Evolutionary conservation across 2,797 vertebrate genomes (phyloP).

Genomic region (Hippocampus kuda): DNA sequence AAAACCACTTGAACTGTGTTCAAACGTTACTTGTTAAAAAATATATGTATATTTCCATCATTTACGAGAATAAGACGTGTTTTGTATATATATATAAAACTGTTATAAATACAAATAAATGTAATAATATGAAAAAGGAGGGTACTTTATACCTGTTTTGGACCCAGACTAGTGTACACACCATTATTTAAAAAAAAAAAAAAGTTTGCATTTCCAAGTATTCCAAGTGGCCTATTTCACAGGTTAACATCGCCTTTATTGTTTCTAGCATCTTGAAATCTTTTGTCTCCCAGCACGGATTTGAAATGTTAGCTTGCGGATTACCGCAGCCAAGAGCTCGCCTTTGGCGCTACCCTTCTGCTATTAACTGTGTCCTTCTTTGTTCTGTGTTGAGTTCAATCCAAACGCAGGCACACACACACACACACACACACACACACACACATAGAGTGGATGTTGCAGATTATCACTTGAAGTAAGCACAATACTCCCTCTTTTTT

Average conservation of each 20-base stretch:
- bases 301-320: not conserved
- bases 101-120: not conserved
- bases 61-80: no score
- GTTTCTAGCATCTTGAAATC: not conserved
- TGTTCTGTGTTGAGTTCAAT: not conserved
- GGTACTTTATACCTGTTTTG: not conserved
- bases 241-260: not conserved
- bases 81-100: no score
- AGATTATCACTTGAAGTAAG: slow-evolving; percentile 24
- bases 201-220: not conserved
- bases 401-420: not conserved
- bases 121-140: not conserved
- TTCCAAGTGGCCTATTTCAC: not conserved
- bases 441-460: not conserved
- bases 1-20: no score
- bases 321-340: not conserved
- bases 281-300: not conserved
- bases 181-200: not conserved
- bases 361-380: not conserved
- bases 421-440: not conserved
- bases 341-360: not conserved
- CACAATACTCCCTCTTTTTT: slow-evolving; percentile 12
- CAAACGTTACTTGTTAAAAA: no score
- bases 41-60: no score
- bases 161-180: not conserved